These are phyloP conservation scores for Drosophila pseudoobscura DNA, from an alignment of 1,140 invertebrate species.

Conservation along the genomic window DNA sequence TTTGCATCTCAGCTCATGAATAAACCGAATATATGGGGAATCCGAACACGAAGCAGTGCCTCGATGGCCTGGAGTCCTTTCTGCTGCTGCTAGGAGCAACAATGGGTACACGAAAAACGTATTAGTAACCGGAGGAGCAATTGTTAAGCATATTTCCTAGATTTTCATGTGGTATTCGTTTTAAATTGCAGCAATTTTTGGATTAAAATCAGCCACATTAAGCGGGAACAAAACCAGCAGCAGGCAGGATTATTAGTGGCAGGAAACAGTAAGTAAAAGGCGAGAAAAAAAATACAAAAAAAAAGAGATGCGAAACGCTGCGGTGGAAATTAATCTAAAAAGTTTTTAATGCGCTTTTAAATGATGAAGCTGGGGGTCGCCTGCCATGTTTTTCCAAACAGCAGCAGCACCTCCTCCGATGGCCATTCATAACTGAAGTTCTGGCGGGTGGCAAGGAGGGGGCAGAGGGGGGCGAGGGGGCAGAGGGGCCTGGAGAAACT, in stretches of 20 bases:
- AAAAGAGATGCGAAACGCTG: conserved; percentile 36
- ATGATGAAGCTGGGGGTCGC: conserved; percentile 68
- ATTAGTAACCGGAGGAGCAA: conserved; percentile 61
- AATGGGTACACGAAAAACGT: conserved; percentile 63
- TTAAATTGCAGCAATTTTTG: conserved; percentile 61
- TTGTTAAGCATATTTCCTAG: conserved; percentile 24
- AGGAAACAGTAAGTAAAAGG: conserved; percentile 36
- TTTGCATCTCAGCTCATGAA: conserved; percentile 59
- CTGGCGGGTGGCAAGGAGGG: background rate
- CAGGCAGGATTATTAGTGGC: background rate
- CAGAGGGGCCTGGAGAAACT: conserved; percentile 30
- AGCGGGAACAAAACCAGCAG: conserved; percentile 51
- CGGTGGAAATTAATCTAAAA: conserved; percentile 82
- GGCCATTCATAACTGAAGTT: conserved; percentile 68
- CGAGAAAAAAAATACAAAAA: conserved; percentile 19
- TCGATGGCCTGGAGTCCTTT: no score
- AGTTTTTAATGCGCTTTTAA: conserved; percentile 83
- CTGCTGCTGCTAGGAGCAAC: conserved; percentile 11
- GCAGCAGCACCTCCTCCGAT: conserved; percentile 43
- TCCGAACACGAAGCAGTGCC: conserved; percentile 11
- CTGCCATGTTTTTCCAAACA: conserved; percentile 30
- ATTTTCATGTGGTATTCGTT: conserved; percentile 19
- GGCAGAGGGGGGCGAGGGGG: no score
- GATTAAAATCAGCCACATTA: conserved; percentile 58
- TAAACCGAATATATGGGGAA: conserved; percentile 19